A percentile compares a stretch with the other conserved stretches of the same genome.
Conservation (phyloP, 2,113 vertebrate species). For the Crotophaga sulcirostris region DNA sequence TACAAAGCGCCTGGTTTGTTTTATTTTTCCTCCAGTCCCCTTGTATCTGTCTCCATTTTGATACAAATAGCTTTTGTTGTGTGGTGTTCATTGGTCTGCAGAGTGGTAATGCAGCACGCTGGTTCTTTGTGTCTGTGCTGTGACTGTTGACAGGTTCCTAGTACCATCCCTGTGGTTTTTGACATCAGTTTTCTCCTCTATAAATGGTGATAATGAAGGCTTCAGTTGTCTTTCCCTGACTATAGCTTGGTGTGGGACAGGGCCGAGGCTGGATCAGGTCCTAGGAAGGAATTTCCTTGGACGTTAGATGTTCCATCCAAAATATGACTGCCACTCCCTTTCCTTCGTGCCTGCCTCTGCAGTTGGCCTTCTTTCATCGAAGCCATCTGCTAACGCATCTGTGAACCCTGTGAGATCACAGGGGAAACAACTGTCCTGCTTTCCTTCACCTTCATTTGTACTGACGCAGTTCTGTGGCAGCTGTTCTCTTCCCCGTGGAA, state of each 20-base stretch:
- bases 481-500: constrained; percentile 8
- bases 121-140: not conserved
- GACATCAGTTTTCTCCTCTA: not conserved
- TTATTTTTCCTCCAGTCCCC: not conserved
- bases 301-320: not conserved
- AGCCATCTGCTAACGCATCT: constrained; percentile 61
- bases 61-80: not conserved
- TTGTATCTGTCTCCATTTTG: not conserved
- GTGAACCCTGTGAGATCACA: constrained; percentile 29
- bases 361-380: constrained; percentile 26
- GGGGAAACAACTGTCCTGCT: constrained; percentile 60
- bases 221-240: not conserved
- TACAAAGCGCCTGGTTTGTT: not conserved
- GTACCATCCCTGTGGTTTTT: not conserved
- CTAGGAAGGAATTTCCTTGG: not conserved
- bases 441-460: constrained; percentile 62
- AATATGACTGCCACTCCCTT: not conserved
- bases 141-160: not conserved
- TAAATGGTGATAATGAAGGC: not conserved
- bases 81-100: not conserved
- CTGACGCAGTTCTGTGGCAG: constrained; percentile 28
- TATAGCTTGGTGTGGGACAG: not conserved
- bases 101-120: fast-evolving
- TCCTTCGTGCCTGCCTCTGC: constrained; percentile 9
- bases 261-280: not conserved